Conservation (phyloP, 1,140 invertebrate species). For the Drosophila quadrilineata region DNA sequence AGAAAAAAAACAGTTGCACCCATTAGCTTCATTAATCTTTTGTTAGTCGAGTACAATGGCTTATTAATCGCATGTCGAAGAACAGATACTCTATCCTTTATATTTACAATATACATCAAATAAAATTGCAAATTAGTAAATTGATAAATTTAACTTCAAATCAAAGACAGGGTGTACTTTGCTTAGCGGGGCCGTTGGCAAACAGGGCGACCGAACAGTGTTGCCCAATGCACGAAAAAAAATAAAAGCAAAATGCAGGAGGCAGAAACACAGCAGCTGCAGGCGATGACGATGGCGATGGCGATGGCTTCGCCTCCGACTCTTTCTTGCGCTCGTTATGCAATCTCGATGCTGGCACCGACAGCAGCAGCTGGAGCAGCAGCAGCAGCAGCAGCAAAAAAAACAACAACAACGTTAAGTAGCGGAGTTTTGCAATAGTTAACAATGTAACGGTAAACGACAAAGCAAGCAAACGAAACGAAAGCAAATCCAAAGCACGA, state of each 20-base stretch:
- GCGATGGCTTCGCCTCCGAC: no score
- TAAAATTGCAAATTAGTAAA: neutral
- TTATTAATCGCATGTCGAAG: conserved; percentile 21
- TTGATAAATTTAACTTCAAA: no score
- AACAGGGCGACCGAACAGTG: neutral
- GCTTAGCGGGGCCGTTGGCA: neutral
- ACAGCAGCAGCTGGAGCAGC: conserved; percentile 22
- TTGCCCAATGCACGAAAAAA: neutral
- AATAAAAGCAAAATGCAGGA: neutral
- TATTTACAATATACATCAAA: neutral
- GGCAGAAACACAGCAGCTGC: neutral
- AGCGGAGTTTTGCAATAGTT: conserved; percentile 71
- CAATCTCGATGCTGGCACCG: conserved; percentile 32
- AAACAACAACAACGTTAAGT: conserved; percentile 10
- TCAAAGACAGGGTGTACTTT: neutral
- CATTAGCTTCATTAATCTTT: conserved; percentile 24
- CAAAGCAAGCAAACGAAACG: conserved; percentile 20
- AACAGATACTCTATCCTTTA: neutral
- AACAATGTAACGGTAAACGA: conserved; percentile 74
- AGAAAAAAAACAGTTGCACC: neutral
- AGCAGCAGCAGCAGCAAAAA: neutral
- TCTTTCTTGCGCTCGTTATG: conserved; percentile 40
- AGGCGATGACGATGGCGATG: conserved; percentile 15
- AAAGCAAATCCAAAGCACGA: conserved; percentile 5
- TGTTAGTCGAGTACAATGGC: conserved; percentile 25